Percentiles rank a stretch among this genome's conserved stretches.
Conservation (phyloP, 2,888 invertebrate species). For the Keiferia lycopersicella region DNA sequence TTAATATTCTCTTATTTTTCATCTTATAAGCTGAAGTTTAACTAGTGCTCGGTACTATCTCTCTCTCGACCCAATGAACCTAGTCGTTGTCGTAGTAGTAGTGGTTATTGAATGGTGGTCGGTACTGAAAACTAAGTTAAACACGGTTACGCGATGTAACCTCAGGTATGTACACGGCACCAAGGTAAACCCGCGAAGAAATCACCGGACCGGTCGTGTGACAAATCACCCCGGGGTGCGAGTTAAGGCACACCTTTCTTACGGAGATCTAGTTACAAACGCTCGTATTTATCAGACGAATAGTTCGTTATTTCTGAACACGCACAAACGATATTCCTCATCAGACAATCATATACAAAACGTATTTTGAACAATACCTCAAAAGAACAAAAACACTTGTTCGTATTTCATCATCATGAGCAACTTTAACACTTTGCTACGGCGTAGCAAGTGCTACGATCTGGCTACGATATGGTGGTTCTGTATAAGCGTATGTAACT, state of each 20-base stretch:
- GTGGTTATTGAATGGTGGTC: no score
- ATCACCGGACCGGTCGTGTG: slow-evolving; percentile 4
- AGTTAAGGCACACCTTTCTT: neutral
- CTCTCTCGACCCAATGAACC: no score
- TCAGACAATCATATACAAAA: no score
- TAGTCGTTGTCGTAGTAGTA: no score
- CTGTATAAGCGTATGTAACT: neutral
- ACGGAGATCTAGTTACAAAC: neutral
- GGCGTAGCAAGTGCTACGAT: slow-evolving; percentile 1
- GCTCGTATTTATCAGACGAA: neutral
- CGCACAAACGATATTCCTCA: no score
- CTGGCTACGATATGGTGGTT: neutral
- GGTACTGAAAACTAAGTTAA: no score
- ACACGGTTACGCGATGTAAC: neutral
- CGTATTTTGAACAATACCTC: no score
- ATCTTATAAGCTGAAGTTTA: no score
- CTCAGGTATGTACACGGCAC: neutral
- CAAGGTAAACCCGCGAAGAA: slow-evolving; percentile 35
- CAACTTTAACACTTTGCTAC: neutral
- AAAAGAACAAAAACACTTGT: no score
- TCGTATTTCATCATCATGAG: neutral
- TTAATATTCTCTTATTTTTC: no score
- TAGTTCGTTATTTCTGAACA: neutral
- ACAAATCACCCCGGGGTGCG: slow-evolving; percentile 11
- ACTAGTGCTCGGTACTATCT: no score